phyloP scores from a whole-genome alignment of 2,113 vertebrate genomes.

The Microtus oregoni region DNA sequence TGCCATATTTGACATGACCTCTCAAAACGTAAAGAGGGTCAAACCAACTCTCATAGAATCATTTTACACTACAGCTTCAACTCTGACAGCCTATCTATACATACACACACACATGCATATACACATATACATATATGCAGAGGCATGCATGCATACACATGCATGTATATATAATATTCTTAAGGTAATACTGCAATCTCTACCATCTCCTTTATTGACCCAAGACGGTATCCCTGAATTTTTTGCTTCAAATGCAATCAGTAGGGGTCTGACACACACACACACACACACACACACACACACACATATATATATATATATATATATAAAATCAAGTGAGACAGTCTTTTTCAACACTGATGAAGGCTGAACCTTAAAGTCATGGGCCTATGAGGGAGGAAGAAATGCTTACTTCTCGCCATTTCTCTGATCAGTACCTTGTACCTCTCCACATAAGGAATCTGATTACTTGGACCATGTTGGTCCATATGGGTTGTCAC shows the following conservation, averaged over 20 bases:
- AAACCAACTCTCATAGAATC: background rate
- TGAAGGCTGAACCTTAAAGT: background rate
- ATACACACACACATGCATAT: background rate
- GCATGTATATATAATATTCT: background rate
- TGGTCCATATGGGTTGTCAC: background rate
- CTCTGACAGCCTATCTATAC: background rate
- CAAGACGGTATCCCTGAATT: background rate
- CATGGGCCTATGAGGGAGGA: background rate
- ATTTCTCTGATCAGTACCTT: background rate
- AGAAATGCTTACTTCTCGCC: background rate
- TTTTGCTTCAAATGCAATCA: background rate
- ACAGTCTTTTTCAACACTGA: background rate
- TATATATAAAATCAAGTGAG: no score
- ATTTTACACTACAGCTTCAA: background rate
- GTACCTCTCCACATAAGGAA: background rate
- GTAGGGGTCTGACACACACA: background rate
- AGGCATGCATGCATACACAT: background rate
- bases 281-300: no score
- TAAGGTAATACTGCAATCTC: background rate
- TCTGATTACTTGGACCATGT: constrained; percentile 10
- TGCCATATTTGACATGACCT: background rate
- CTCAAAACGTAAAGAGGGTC: background rate
- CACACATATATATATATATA: no score
- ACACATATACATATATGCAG: background rate
- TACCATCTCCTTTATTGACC: background rate